These are phyloP conservation scores for Empis livida DNA, from an alignment of 2,888 invertebrate species.

Conservation along the genomic window DNA sequence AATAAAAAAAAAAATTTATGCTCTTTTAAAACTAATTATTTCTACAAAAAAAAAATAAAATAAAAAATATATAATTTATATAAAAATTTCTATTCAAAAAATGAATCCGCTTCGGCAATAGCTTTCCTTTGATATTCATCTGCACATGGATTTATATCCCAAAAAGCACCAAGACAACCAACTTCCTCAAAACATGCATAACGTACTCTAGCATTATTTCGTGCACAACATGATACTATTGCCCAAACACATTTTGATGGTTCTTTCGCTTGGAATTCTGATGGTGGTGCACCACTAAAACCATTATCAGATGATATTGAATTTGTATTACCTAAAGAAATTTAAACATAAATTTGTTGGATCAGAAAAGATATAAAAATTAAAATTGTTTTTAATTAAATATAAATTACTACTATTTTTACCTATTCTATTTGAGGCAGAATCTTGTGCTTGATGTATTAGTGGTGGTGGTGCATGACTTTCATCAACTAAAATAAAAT, in stretches of 20 bases:
- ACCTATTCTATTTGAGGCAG: no score
- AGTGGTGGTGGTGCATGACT: no score
- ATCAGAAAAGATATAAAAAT: no score
- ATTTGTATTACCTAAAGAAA: no score
- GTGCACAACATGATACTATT: conserved; percentile 57
- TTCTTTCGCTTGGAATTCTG: conserved; percentile 14
- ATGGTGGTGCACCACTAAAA: no score
- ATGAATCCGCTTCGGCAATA: conserved; percentile 34
- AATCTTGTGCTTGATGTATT: no score
- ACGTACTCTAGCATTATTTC: conserved; percentile 36
- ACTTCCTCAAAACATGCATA: conserved; percentile 56
- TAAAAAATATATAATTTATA: no score
- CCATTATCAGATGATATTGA: no score
- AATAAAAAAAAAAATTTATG: neutral
- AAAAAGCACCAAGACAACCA: conserved; percentile 59
- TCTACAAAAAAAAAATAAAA: neutral
- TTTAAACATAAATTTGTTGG: no score
- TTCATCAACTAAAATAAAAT: no score
- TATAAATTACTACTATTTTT: no score
- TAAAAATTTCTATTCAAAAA: conserved; percentile 6
- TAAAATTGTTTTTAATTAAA: no score
- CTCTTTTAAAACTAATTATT: neutral
- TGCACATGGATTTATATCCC: conserved; percentile 59
- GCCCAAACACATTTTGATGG: conserved; percentile 60
- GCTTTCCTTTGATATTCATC: conserved; percentile 34